A percentile compares a stretch with the other conserved stretches of the same genome.
Conservation (phyloP, 1,140 invertebrate species). For the Sitodiplosis mosellana region DNA sequence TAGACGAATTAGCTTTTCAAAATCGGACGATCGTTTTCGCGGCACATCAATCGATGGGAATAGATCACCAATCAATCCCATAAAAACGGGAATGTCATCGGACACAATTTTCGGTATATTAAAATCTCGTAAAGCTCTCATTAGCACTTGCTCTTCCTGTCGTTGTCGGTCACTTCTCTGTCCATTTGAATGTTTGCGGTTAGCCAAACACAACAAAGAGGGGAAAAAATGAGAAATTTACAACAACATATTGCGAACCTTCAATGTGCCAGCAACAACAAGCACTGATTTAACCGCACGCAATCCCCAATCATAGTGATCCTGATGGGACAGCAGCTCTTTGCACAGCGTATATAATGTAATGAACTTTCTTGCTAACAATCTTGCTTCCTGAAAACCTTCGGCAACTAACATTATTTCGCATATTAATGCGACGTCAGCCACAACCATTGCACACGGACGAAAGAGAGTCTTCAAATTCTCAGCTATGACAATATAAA, state of each 20-base stretch:
- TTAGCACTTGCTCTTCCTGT: constrained; percentile 60
- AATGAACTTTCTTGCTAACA: constrained; percentile 79
- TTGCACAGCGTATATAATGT: constrained; percentile 75
- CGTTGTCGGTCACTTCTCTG: constrained; percentile 43
- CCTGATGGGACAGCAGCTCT: constrained; percentile 78
- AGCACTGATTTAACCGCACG: constrained; percentile 84
- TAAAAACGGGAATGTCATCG: constrained; percentile 75
- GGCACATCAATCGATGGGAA: constrained; percentile 82
- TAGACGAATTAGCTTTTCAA: constrained; percentile 60
- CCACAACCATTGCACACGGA: constrained; percentile 89
- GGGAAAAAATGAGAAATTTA: no score
- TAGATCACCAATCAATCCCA: constrained; percentile 78
- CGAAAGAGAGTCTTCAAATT: constrained; percentile 26
- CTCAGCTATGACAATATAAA: constrained; percentile 9
- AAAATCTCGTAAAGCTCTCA: constrained; percentile 77
- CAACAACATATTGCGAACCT: constrained; percentile 28
- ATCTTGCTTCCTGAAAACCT: constrained; percentile 72
- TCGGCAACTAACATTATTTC: constrained; percentile 90
- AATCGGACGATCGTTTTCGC: constrained; percentile 59
- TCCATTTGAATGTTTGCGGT: no score
- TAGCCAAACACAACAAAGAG: no score
- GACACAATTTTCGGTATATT: constrained; percentile 86
- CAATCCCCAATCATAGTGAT: constrained; percentile 90
- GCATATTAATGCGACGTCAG: constrained; percentile 82
- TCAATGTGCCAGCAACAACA: constrained; percentile 72